Evolutionary conservation across 1,140 invertebrate genomes (phyloP), one percentile per base, ranked within the genome.

Genomic region (Physella acuta): DNA sequence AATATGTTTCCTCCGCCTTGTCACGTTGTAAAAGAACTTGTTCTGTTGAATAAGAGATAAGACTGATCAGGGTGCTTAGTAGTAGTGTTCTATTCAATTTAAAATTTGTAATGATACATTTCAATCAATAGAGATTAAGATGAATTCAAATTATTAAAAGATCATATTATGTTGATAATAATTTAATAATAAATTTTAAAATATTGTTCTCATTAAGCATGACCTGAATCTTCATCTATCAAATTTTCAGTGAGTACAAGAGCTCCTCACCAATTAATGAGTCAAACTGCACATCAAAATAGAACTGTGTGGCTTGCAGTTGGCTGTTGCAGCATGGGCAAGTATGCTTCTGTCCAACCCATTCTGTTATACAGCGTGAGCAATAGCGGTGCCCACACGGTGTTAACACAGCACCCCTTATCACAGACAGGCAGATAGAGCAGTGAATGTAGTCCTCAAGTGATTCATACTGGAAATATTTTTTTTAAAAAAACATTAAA

Each of bases 251-350:
- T n/a, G n/a, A n/a, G n/a, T n/a, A n/a, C n/a, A n/a, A n/a, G n/a
- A n/a, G n/a, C n/a, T n/a, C n/a, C 71, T 66, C 71, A 82, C 81
- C 75, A 56, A 82, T 74, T 16, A 82, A 71, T 51, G 73, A 71
- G 37, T 81, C 79, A 77, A 76, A 82, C 73, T 81, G 81, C 51
- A 78, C 76, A 63, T 81, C 79, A 52, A 72, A 79, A 20, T 79
- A 55, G 3, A 81, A 71, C 5, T 75, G 71, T 16, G 52, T 55
- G 3, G 51, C 51, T 4, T 28, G 33, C 8, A 81, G 61, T 2
- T 51, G 11, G 14, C 74, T 73, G 62, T 81, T 82, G 66, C 81
- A 82, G 59, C 81, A 82, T 0, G 81, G 81, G 73, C 81, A 82
- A n/a, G 61, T 76, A 61, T 78, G 80, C 26, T 77, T 71, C 11